Percentiles rank a stretch among this genome's conserved stretches.
Conservation (phyloP, 2,888 invertebrate genomes). For the Lepidonotus clava region DNA sequence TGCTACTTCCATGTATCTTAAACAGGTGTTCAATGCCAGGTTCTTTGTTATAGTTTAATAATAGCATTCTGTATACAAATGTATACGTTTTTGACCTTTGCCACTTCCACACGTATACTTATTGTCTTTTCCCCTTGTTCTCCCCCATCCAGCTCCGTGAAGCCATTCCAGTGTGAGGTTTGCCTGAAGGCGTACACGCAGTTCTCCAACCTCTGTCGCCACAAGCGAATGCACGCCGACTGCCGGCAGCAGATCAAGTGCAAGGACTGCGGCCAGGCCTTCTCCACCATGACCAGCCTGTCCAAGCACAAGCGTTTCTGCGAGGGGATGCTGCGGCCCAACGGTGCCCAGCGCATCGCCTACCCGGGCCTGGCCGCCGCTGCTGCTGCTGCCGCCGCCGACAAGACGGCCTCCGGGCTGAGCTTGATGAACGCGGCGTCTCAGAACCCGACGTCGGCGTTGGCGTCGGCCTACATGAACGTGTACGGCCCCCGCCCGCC, state of each 20-base stretch:
- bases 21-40: too few species aligned
- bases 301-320: conserved; percentile 98
- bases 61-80: too few species aligned
- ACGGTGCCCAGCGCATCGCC: conserved; percentile 66
- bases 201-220: conserved; percentile 99
- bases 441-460: conserved; percentile 38
- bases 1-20: too few species aligned
- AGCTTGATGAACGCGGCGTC: neutral
- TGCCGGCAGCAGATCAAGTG: conserved; percentile 96
- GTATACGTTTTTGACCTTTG: too few species aligned
- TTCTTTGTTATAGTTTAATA: too few species aligned
- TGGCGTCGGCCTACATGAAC: conserved; percentile 69
- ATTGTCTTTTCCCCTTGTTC: too few species aligned
- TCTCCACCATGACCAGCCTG: conserved; percentile 93
- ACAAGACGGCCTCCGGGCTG: neutral
- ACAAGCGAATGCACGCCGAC: conserved; percentile 98
- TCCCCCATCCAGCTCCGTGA: conserved; percentile 50
- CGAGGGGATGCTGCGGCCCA: conserved; percentile 84
- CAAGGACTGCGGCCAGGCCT: conserved; percentile 95
- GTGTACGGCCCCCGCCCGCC: conserved; percentile 71
- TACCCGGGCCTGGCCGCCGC: conserved; percentile 65
- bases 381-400: neutral
- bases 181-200: conserved; percentile 89
- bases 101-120: too few species aligned
- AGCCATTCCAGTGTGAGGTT: conserved; percentile 62